Evolutionary conservation across 1,140 invertebrate species (phyloP).

Genomic region (Goniozus legneri): DNA sequence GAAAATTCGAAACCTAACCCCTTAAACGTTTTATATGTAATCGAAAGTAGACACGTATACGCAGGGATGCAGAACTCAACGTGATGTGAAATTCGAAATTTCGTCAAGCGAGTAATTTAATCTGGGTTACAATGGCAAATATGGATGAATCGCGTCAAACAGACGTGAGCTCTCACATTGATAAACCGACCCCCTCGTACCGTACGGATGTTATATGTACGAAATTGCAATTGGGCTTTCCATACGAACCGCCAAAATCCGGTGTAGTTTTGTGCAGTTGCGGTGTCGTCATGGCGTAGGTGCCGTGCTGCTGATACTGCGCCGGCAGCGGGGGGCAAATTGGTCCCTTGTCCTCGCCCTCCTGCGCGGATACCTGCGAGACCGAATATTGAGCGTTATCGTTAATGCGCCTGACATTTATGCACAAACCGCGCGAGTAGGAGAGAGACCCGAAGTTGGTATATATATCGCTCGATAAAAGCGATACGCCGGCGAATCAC

Average conservation of each 20-base stretch:
- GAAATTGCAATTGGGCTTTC: too few relatives aligned
- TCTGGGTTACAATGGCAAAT: too few relatives aligned
- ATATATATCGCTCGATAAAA: conserved; percentile 18
- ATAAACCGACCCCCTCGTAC: too few relatives aligned
- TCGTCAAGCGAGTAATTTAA: too few relatives aligned
- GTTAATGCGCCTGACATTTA: conserved; percentile 46
- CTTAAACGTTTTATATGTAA: too few relatives aligned
- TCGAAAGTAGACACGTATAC: too few relatives aligned
- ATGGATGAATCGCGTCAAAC: too few relatives aligned
- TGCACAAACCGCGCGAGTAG: conserved; percentile 25
- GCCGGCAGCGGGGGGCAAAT: conserved; percentile 50
- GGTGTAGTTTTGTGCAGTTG: conserved; percentile 49
- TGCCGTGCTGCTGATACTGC: conserved; percentile 46
- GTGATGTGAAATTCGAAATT: too few relatives aligned
- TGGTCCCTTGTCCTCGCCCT: conserved; percentile 46
- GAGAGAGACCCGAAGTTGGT: neutral
- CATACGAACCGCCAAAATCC: conserved; percentile 40
- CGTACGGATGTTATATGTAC: too few relatives aligned
- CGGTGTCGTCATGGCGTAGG: conserved; percentile 43
- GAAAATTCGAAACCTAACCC: too few relatives aligned
- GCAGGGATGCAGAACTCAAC: too few relatives aligned
- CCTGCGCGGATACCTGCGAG: conserved; percentile 43
- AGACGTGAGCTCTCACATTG: too few relatives aligned
- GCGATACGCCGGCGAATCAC: conserved; percentile 16
- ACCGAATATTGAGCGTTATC: conserved; percentile 44